Base-by-base conservation (phyloP, 1,140 invertebrate species). In the Zaprionus ghesquierei region DNA sequence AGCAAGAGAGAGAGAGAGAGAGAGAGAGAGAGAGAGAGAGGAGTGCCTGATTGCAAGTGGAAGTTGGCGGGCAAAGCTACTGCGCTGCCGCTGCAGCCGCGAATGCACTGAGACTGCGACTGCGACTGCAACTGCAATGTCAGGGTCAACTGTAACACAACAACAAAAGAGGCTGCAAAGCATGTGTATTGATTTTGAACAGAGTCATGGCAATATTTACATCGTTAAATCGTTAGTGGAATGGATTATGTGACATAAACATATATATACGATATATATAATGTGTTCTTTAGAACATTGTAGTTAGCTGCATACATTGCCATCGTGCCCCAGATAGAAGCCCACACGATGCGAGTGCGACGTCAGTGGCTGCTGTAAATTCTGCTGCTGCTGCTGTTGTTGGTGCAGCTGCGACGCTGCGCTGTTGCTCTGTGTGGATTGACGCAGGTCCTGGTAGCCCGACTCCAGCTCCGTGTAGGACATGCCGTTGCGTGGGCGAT, bases 401-500 rank as follows among this genome's bases (percentile, higher is more conserved):
- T 77, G 79, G 22, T 66, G 81, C 56, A 65, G 69, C 50, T 64
- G 68, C 15, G 68, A 64, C 5, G 55, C 35, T 56, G 20, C 58
- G 13, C 46, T 62, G 55, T 44, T 80, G 60, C 58, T 77, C 22
- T 74, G 75, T n/a, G 86, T 69, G 75, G 94, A 93, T 90, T 95
- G 95, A 78, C 94, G 94, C 77, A 96, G 93, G 72, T 95, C 96
- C 94, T 97, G 96, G 93, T 97, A 97, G 63, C 96, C 96, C 94
- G 96, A 96, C 94, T 97, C 96, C 81, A 97, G 92, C 94, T 97
- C 96, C 90, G 96, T 97, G 92, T 97, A 97, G 92, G 96, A 97
- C 96, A 97, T 97, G 12, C 12, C 31, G 35, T n/a, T 35, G 38
- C 59, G 55, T 60, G n/a, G 44, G 5, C 27, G 27, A 8, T 10